A percentile compares a stretch with the other conserved stretches of the same genome.
Evolutionary conservation across 2,113 vertebrate genomes (phyloP).

Genomic region (Nyctereutes procyonoides): DNA sequence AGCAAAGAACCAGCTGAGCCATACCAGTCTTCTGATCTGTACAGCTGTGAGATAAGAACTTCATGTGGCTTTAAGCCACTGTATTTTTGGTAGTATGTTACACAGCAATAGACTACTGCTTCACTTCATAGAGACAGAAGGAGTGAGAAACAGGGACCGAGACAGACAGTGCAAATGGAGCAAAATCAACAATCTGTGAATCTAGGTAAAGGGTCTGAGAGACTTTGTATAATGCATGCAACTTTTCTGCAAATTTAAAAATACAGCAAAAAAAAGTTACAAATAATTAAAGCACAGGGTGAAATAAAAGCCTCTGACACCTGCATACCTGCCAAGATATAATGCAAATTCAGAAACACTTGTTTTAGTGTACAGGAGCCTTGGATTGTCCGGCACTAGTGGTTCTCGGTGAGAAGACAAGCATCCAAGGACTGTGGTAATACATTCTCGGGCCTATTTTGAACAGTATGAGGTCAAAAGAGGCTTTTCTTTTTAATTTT

Average conservation of each 20-base stretch:
- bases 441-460: background rate
- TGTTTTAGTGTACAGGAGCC: background rate
- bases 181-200: background rate
- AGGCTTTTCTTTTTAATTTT: background rate
- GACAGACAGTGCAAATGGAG: background rate
- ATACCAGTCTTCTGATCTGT: background rate
- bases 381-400: background rate
- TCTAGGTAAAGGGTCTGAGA: background rate
- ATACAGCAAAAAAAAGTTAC: background rate
- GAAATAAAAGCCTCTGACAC: background rate
- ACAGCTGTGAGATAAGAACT: background rate
- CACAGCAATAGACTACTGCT: background rate
- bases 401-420: background rate
- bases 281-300: background rate
- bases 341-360: background rate
- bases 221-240: background rate
- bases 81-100: background rate
- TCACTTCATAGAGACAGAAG: background rate
- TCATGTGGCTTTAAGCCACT: background rate
- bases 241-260: background rate
- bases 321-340: background rate
- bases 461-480: background rate
- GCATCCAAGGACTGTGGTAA: background rate
- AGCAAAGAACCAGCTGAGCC: background rate
- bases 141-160: background rate